Evolutionary conservation across 2,888 invertebrate genomes (phyloP).

Genomic region (Nemotelus nigrinus): DNA sequence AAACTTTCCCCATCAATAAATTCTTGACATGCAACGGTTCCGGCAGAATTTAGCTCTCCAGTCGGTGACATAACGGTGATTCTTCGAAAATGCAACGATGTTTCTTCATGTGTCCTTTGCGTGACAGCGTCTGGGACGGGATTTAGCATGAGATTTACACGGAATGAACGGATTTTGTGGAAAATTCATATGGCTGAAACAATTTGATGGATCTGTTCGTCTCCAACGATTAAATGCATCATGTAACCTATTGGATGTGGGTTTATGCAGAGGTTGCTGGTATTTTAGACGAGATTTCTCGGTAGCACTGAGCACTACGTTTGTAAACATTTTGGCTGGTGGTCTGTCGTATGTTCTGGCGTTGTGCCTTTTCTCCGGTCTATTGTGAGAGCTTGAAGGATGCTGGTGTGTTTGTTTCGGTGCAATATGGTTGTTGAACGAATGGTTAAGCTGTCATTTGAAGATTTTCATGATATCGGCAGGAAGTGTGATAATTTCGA

Average conservation of each 20-base stretch:
- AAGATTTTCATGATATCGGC: no score
- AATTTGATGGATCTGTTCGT: constrained; percentile 37
- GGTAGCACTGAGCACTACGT: no score
- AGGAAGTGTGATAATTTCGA: no score
- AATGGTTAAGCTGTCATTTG: no score
- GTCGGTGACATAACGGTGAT: not conserved
- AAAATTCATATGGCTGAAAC: constrained; percentile 28
- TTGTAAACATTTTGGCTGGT: no score
- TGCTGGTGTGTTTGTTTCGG: not conserved
- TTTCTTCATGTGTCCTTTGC: not conserved
- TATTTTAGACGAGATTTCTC: no score
- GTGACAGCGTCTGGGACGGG: not conserved
- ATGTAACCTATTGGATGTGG: not conserved
- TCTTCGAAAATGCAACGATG: constrained; percentile 1
- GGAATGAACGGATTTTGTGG: constrained; percentile 1
- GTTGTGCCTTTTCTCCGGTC: constrained; percentile 20
- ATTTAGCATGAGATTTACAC: constrained; percentile 21
- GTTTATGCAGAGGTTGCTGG: not conserved
- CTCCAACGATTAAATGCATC: not conserved
- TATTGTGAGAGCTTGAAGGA: not conserved
- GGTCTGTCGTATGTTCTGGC: not conserved
- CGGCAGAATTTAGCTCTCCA: not conserved
- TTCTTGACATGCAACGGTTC: constrained; percentile 23
- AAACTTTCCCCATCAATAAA: constrained; percentile 9
- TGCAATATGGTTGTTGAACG: no score